Evolutionary conservation across 2,797 vertebrate species (phyloP).

Genomic region (Hippocampus kuda): DNA sequence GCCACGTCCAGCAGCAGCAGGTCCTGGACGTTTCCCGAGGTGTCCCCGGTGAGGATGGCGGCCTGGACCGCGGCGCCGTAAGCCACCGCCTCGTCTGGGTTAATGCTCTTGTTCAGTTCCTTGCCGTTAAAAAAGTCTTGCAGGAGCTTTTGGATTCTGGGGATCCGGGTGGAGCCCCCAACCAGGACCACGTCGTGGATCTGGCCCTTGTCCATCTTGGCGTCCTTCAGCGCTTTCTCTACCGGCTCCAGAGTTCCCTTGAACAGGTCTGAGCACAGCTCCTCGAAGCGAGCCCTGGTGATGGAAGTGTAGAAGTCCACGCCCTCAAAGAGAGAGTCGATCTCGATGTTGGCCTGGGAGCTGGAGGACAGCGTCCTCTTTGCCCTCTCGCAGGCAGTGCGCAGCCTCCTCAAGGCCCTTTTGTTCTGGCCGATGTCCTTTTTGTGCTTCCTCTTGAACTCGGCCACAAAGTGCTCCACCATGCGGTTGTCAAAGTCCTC

Average conservation of each 20-base stretch:
- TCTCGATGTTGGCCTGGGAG: slow-evolving; percentile 25
- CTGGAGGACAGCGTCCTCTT: slow-evolving; percentile 26
- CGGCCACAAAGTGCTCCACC: slow-evolving; percentile 20
- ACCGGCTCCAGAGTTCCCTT: slow-evolving; percentile 22
- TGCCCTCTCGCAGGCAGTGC: slow-evolving; percentile 18
- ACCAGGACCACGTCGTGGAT: slow-evolving; percentile 21
- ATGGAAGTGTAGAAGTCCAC: slow-evolving; percentile 25
- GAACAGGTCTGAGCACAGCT: slow-evolving; percentile 21
- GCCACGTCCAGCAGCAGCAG: slow-evolving; percentile 24
- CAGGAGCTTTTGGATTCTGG: slow-evolving; percentile 24
- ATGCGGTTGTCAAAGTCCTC: slow-evolving; percentile 22
- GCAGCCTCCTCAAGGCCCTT: slow-evolving; percentile 19
- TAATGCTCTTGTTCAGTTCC: slow-evolving; percentile 30
- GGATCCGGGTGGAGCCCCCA: slow-evolving; percentile 24
- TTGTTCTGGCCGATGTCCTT: slow-evolving; percentile 27
- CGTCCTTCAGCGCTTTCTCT: slow-evolving; percentile 24
- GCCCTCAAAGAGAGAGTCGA: slow-evolving; percentile 23
- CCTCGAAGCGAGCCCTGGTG: slow-evolving; percentile 23
- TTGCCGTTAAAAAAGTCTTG: slow-evolving; percentile 24
- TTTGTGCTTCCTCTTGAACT: slow-evolving; percentile 23
- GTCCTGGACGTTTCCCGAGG: slow-evolving; percentile 21
- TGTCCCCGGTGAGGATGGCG: slow-evolving; percentile 25
- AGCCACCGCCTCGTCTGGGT: slow-evolving; percentile 23
- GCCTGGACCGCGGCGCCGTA: slow-evolving; percentile 24
- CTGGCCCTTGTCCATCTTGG: slow-evolving; percentile 24